These are phyloP conservation scores for Amphibalanus amphitrite DNA, from an alignment of 1,140 invertebrate species.

Conservation along the genomic window DNA sequence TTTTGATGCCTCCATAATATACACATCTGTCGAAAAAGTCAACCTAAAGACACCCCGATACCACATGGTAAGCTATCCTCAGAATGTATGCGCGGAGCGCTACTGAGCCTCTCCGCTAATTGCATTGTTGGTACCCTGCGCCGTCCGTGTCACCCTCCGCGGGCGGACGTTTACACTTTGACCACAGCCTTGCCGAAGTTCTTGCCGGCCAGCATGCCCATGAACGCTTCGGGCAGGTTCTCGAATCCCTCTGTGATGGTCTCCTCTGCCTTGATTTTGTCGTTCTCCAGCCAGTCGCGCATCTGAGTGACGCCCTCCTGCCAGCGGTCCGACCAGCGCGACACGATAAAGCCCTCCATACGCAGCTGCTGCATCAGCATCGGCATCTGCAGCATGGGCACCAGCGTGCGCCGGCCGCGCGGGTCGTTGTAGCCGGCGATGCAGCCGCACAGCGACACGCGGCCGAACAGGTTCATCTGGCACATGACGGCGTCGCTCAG, in stretches of 20 bases:
- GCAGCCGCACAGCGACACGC: slow-evolving; percentile 16
- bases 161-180: slow-evolving; percentile 26
- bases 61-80: no score
- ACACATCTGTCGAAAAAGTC: no score
- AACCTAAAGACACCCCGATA: no score
- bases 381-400: background rate
- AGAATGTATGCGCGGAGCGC: no score
- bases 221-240: slow-evolving; percentile 41
- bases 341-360: slow-evolving; percentile 40
- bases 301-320: slow-evolving; percentile 36
- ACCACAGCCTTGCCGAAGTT: slow-evolving; percentile 46
- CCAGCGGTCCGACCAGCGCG: slow-evolving; percentile 30
- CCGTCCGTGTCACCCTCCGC: no score
- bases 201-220: slow-evolving; percentile 38
- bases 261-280: slow-evolving; percentile 41
- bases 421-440: slow-evolving; percentile 16
- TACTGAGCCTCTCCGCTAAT: no score
- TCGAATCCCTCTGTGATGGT: slow-evolving; percentile 43
- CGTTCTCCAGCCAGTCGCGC: slow-evolving; percentile 39
- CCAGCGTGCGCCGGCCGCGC: background rate
- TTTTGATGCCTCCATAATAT: no score
- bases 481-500: slow-evolving; percentile 10
- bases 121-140: no score
- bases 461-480: slow-evolving; percentile 12
- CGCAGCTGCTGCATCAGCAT: slow-evolving; percentile 29